Evolutionary conservation across 2,888 invertebrate genomes (phyloP), one percentile per base, ranked within the genome.

Genomic region (Erannis defoliaria): DNA sequence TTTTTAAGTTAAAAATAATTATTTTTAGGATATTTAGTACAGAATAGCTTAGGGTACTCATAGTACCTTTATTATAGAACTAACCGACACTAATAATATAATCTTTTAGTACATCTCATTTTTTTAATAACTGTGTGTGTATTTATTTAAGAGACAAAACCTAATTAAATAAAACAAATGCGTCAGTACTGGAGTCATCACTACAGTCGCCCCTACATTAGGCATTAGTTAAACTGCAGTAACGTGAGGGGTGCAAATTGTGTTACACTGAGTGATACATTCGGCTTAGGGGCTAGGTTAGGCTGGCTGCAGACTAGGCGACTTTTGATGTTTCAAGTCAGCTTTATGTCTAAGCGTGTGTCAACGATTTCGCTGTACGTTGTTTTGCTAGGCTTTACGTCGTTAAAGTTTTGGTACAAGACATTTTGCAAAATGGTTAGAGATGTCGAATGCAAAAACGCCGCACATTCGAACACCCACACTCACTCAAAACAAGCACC

Each of bases 201-300:
- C 56, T 55, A 42, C 23, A 49, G 33, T 51, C 38, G 55, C 45
- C 54, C 57, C 53, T 40, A 50, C 55, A 56, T 56, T 56, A 55
- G 55, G 35, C 55, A 53, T 62, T 64, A 63, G 58, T 68, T 62
- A 62, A 54, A 59, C 66, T 62, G 57, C 60, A 48, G 38, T 43
- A 43, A 35, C 76, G 73, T 75, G 75, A 73, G 71, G 77, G 87
- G 84, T 74, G 77, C 81, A 80, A 84, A 88, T 86, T 84, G 79
- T 83, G 88, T 89, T 89, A 86, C 78, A 86, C 86, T 89, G 89
- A 90, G 89, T 90, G 88, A 87, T 84, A 86, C 81, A 59, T 51
- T 55, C 37, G 12, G 33, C 33, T 53, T 42, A 60, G 40, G 69
- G 65, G 65, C 31, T 42, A 37, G 14, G 29, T 10, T 51, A 65